Conservation (phyloP, 2,888 invertebrate species). For the Pyrgus malvae region DNA sequence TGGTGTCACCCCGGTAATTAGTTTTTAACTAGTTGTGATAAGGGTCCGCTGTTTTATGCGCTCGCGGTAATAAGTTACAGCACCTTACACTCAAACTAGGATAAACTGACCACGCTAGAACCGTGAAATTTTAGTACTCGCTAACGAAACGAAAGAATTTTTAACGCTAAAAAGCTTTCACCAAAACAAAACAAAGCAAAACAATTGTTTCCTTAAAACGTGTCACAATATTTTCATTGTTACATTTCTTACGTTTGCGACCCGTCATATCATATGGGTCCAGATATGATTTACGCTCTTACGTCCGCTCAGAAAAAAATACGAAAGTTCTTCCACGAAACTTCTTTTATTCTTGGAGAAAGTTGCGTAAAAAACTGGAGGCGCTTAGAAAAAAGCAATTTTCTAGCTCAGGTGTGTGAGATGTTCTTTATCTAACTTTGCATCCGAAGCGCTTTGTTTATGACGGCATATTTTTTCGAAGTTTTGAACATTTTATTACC, state of each 20-base stretch:
- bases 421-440: conserved; percentile 82
- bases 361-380: conserved; percentile 79
- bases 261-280: conserved; percentile 61
- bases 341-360: conserved; percentile 79
- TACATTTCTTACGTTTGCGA: conserved; percentile 51
- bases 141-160: conserved; percentile 33
- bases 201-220: conserved; percentile 51
- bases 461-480: conserved; percentile 76
- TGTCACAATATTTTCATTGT: conserved; percentile 69
- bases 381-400: conserved; percentile 82
- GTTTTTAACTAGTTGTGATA: conserved; percentile 83
- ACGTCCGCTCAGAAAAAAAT: conserved; percentile 55
- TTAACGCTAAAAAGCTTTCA: conserved; percentile 41
- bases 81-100: conserved; percentile 45
- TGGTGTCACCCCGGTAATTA: conserved; percentile 81
- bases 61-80: conserved; percentile 65
- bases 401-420: conserved; percentile 82
- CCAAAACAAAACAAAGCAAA: conserved; percentile 46
- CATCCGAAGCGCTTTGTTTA: conserved; percentile 80
- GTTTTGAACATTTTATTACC: conserved; percentile 79
- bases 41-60: conserved; percentile 74
- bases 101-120: conserved; percentile 46
- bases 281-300: conserved; percentile 64
- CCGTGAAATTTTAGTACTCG: conserved; percentile 31
- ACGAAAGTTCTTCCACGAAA: conserved; percentile 74